phyloP scores from a whole-genome alignment of 1,140 invertebrate species.

The Coenobita brevimanus region DNA sequence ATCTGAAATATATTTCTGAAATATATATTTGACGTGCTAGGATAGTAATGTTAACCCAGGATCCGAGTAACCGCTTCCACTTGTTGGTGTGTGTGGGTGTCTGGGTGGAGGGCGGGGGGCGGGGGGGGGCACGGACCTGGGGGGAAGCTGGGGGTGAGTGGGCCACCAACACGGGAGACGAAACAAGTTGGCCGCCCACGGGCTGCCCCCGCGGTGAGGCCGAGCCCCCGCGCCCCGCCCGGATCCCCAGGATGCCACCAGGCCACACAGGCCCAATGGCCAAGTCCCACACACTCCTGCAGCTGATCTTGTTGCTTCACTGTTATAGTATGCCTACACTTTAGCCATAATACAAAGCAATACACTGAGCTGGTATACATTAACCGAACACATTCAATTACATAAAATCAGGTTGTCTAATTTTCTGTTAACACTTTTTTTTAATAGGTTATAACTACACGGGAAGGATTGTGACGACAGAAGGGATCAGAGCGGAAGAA shows the following conservation, averaged over 20 bases:
- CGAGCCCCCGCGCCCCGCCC: constrained; percentile 27
- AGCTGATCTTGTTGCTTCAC: constrained; percentile 66
- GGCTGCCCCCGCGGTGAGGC: constrained; percentile 51
- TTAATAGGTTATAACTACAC: constrained; percentile 67
- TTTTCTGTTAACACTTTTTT: constrained; percentile 58
- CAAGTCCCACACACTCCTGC: constrained; percentile 51
- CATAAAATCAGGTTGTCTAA: constrained; percentile 67
- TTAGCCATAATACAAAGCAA: constrained; percentile 68
- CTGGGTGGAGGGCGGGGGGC: constrained; percentile 27
- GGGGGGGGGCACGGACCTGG: constrained; percentile 55
- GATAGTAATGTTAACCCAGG: constrained; percentile 69
- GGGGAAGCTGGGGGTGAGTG: constrained; percentile 66
- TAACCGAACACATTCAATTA: constrained; percentile 67
- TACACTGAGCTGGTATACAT: constrained; percentile 68
- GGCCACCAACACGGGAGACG: constrained; percentile 65
- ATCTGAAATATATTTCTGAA: constrained; percentile 70
- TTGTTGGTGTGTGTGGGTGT: constrained; percentile 47
- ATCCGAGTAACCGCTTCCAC: constrained; percentile 68
- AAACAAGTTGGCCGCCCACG: constrained; percentile 65
- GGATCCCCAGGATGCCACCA: constrained; percentile 40
- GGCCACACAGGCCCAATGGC: constrained; percentile 6
- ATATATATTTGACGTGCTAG: constrained; percentile 68
- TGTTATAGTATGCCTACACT: constrained; percentile 66
- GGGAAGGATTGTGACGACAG: constrained; percentile 67
- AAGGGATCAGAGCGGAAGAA: constrained; percentile 55